Percentiles rank a stretch among this genome's conserved stretches.
Evolutionary conservation across 2,113 vertebrate species (phyloP).

Genomic region (Formicarius rufipectus): DNA sequence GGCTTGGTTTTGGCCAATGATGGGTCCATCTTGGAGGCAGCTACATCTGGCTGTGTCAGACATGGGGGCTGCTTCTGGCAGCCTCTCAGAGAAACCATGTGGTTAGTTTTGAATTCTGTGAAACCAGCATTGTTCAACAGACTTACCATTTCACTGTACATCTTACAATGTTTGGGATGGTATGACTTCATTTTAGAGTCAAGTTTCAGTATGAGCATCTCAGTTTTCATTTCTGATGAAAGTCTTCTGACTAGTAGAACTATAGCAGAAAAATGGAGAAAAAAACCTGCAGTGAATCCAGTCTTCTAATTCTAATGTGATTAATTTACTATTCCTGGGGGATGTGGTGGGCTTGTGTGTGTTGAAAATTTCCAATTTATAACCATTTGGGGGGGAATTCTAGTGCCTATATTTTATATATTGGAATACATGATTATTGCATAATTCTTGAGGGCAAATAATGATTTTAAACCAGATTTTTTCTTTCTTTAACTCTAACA

Average conservation of each 20-base stretch:
- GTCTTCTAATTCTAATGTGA: background rate
- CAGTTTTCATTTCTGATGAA: background rate
- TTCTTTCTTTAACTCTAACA: background rate
- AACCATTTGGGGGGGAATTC: accelerated
- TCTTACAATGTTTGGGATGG: background rate
- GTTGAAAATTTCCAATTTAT: background rate
- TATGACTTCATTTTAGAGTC: background rate
- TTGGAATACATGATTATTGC: background rate
- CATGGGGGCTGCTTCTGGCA: background rate
- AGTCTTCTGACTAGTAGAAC: background rate
- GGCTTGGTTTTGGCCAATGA: background rate
- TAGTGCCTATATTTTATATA: background rate
- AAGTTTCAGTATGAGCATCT: background rate
- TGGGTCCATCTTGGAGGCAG: background rate
- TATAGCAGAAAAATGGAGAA: background rate
- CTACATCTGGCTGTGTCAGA: background rate
- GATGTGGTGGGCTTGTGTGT: background rate
- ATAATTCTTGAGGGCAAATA: background rate
- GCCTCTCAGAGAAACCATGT: background rate
- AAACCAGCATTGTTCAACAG: background rate
- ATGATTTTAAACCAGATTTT: background rate
- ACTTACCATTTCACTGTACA: background rate
- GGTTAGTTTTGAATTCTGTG: background rate
- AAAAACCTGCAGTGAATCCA: background rate
- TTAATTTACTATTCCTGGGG: background rate